phyloP scores from a whole-genome alignment of 2,797 vertebrate genomes.

The Pipistrellus pygmaeus region DNA sequence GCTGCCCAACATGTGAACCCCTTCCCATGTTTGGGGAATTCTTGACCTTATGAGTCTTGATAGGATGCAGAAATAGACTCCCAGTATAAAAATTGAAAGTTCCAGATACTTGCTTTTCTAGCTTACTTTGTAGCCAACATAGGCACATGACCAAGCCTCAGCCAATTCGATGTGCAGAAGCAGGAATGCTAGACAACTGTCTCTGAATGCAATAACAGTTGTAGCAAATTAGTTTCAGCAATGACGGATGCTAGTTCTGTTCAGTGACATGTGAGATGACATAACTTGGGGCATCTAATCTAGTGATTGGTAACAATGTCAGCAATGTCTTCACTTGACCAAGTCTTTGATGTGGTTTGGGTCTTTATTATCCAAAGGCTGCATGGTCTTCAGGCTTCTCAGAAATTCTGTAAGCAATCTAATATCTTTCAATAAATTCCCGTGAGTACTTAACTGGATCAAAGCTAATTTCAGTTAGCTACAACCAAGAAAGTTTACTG shows the following conservation, averaged over 20 bases:
- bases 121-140: not conserved
- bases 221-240: not conserved
- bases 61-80: slow-evolving; percentile 41
- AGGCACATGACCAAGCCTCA: not conserved
- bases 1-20: slow-evolving; percentile 71
- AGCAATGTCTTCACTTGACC: not conserved
- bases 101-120: slow-evolving; percentile 35
- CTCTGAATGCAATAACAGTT: not conserved
- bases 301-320: not conserved
- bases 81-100: not conserved
- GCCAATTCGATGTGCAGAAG: not conserved
- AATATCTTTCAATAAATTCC: not conserved
- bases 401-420: slow-evolving; percentile 8
- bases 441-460: not conserved
- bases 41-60: slow-evolving; percentile 40
- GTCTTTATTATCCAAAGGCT: not conserved
- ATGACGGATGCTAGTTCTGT: not conserved
- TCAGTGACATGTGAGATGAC: not conserved
- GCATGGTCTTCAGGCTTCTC: not conserved
- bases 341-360: slow-evolving; percentile 2
- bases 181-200: not conserved
- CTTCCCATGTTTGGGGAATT: slow-evolving; percentile 64
- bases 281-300: not conserved
- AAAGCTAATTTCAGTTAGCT: not conserved
- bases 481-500: not conserved